phyloP scores from a whole-genome alignment of 2,888 invertebrate species.

The Cephus pulcher region DNA sequence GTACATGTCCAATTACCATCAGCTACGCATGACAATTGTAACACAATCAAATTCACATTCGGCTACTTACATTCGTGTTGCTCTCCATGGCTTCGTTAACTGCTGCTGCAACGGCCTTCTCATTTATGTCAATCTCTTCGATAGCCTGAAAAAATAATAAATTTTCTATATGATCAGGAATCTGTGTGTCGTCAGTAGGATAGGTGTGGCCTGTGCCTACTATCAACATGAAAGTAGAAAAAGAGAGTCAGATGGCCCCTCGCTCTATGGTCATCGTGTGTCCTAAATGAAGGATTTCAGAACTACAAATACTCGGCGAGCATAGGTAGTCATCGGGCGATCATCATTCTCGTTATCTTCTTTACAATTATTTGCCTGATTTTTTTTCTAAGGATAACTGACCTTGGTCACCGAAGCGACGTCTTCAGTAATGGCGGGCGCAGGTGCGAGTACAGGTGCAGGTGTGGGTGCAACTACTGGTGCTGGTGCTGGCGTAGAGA shows the following conservation, averaged over 20 bases:
- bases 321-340: constrained; percentile 53
- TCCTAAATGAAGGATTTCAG: constrained; percentile 43
- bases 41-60: background rate
- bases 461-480: constrained; percentile 34
- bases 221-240: background rate
- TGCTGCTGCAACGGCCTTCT: constrained; percentile 63
- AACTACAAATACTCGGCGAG: constrained; percentile 47
- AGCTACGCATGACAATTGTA: background rate
- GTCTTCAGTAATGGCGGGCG: constrained; percentile 63
- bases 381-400: background rate
- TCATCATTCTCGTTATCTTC: constrained; percentile 50
- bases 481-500: constrained; percentile 35
- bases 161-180: background rate
- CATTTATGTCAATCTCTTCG: constrained; percentile 62
- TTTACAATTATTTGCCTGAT: background rate
- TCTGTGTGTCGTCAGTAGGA: background rate
- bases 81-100: constrained; percentile 60
- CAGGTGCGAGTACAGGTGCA: constrained; percentile 42
- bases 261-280: constrained; percentile 56
- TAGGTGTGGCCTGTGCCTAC: no score
- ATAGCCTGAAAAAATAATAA: constrained; percentile 50
- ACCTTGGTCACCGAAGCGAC: constrained; percentile 64
- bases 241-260: constrained; percentile 63
- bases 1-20: no score
- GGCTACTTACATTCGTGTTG: constrained; percentile 57